Conservation (phyloP, 2,113 vertebrate genomes). For the Lophura nycthemera region DNA sequence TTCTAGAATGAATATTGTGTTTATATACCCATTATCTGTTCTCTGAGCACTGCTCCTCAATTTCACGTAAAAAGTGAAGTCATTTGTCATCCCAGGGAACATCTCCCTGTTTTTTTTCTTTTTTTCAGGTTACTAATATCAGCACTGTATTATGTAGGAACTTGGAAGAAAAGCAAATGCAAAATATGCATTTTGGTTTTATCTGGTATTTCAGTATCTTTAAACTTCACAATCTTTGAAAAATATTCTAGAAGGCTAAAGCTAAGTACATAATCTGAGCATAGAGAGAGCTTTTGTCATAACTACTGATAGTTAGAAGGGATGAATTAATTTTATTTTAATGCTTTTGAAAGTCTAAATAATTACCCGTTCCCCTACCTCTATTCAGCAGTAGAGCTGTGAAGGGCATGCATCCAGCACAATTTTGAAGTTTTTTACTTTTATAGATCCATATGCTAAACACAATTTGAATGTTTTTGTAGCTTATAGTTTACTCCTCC, state of each 20-base stretch:
- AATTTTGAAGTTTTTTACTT: neutral
- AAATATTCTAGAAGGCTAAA: neutral
- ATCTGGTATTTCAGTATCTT: neutral
- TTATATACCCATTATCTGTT: neutral
- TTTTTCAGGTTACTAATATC: neutral
- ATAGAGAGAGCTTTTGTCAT: neutral
- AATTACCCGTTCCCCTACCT: neutral
- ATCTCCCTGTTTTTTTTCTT: neutral
- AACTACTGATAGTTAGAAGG: neutral
- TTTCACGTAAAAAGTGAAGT: neutral
- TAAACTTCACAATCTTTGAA: neutral
- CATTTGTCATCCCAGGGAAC: neutral
- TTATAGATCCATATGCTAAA: neutral
- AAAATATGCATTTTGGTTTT: neutral
- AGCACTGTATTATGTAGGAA: neutral
- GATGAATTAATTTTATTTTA: neutral
- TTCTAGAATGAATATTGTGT: neutral
- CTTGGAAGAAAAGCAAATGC: neutral
- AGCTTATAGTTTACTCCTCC: neutral
- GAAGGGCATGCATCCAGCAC: neutral
- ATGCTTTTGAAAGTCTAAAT: neutral
- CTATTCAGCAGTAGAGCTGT: neutral
- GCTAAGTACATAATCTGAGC: neutral
- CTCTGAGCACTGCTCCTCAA: neutral
- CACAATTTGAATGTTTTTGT: neutral